These are phyloP conservation scores for Arctia plantaginis DNA, from an alignment of 2,888 invertebrate genomes.

Conservation along the genomic window DNA sequence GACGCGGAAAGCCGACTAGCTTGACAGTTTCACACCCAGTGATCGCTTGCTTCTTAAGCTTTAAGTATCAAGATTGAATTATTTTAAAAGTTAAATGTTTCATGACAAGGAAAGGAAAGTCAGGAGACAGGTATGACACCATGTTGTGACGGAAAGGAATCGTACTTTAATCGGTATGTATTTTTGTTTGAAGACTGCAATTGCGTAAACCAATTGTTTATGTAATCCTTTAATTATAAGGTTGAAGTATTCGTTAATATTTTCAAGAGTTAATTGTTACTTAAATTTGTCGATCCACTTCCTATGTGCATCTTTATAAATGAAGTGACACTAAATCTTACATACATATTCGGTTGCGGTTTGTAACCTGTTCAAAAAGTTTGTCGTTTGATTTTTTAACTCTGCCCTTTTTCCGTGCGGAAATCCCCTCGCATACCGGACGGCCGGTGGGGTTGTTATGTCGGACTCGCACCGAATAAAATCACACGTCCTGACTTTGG, in stretches of 20 bases:
- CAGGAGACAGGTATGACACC: not conserved
- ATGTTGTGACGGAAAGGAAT: not conserved
- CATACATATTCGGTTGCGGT: not conserved
- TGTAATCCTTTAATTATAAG: not conserved
- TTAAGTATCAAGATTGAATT: conserved; percentile 13
- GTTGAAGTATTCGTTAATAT: not conserved
- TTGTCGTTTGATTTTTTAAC: not conserved
- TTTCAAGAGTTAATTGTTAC: not conserved
- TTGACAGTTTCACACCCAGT: conserved; percentile 43
- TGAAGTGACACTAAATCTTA: not conserved
- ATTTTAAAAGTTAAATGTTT: conserved; percentile 3
- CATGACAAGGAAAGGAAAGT: conserved; percentile 8
- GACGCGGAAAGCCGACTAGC: conserved; percentile 36
- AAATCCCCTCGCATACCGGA: too few species aligned
- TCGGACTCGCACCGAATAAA: too few species aligned
- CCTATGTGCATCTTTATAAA: not conserved
- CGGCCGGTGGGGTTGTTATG: too few species aligned
- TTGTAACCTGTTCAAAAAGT: not conserved
- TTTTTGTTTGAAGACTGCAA: not conserved
- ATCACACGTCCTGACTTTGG: too few species aligned
- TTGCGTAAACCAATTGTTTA: not conserved
- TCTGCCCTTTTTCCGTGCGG: not conserved
- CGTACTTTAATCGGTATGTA: not conserved
- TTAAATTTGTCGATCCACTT: not conserved
- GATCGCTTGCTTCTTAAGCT: conserved; percentile 30